Evolutionary conservation across 2,888 invertebrate genomes (phyloP).

Genomic region (Thera obeliscata): DNA sequence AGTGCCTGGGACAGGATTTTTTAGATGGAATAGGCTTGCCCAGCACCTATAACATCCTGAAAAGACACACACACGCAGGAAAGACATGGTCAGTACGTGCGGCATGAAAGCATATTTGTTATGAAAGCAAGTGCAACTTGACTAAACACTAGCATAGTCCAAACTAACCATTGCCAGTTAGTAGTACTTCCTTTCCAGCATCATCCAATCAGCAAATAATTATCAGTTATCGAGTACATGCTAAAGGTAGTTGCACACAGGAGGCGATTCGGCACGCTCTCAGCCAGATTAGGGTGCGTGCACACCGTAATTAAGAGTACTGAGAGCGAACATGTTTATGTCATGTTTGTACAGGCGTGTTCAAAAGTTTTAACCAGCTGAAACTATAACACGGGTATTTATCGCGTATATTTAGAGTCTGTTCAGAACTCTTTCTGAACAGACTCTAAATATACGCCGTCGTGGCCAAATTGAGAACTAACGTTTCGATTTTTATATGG

Average conservation of each 20-base stretch:
- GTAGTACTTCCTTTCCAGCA: constrained; percentile 11
- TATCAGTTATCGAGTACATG: constrained; percentile 30
- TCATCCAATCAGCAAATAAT: constrained; percentile 31
- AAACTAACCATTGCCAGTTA: neutral
- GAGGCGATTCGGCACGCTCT: constrained; percentile 53
- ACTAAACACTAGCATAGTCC: neutral
- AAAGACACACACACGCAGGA: too few relatives aligned
- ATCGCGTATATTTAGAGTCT: too few relatives aligned
- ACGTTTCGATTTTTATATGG: too few relatives aligned
- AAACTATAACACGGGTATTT: too few relatives aligned
- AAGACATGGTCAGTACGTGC: too few relatives aligned
- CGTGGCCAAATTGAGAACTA: too few relatives aligned
- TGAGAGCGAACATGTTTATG: constrained; percentile 46
- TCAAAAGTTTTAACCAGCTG: constrained; percentile 20
- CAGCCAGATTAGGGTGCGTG: constrained; percentile 45
- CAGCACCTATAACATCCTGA: too few relatives aligned
- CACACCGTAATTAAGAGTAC: constrained; percentile 50
- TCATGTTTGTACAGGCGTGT: constrained; percentile 41
- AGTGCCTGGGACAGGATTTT: too few relatives aligned
- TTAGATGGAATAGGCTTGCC: too few relatives aligned
- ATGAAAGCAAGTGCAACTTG: neutral
- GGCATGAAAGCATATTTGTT: too few relatives aligned
- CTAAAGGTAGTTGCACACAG: constrained; percentile 45
- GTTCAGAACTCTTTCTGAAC: too few relatives aligned
- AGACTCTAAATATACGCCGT: too few relatives aligned